Base-by-base conservation (phyloP, 92 coral and sea anemone species). In the Actinostola sp. region DNA sequence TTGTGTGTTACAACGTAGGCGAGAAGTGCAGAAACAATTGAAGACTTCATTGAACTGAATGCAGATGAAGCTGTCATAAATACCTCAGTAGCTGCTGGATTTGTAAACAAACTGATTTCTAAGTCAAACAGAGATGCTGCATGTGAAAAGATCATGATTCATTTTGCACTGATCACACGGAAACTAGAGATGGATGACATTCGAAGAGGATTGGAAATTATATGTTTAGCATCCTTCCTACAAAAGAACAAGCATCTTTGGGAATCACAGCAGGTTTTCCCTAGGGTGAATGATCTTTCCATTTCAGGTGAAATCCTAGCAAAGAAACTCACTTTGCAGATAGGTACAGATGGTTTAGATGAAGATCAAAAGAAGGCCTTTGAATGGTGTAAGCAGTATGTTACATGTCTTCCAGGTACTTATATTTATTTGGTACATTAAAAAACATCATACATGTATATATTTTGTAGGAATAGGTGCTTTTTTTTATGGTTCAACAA, bases 21-120 rank as follows among this genome's bases (percentile, higher is more conserved):
- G 25, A 56, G 36, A 50, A 36, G 25, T 45, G 77, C 84, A 67
- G 24, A 81, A 56, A 75, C 81, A 58, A 59, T 74, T 41, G 87
- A 82, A 72, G 76, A 82, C 29, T 56, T 82, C 43, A 43, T 25
- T 42, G 67, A 55, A 25, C 75, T 82, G 70, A 74, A 51, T 72
- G 67, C 27, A 27, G 70, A 67, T 66, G 87, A 55, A 19, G 87
- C 46, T 0, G 82, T 80, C 8, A 51, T 75, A 36, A 82, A 66
- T 63, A 51, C 73, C 39, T 68, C 74, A 23, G 62, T 66, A 39
- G 31, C 80, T 34, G 73, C 75, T 59, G 83, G 88, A 11, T 83
- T 76, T 83, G 83, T 70, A 8, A 83, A 83, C 83, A 76, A 76
- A 67, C 69, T 68, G 17, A 70, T 83, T 34, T 30, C 55, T 34